These are phyloP conservation scores for Odontocerum albicorne DNA, from an alignment of 2,888 invertebrate genomes.

Conservation along the genomic window DNA sequence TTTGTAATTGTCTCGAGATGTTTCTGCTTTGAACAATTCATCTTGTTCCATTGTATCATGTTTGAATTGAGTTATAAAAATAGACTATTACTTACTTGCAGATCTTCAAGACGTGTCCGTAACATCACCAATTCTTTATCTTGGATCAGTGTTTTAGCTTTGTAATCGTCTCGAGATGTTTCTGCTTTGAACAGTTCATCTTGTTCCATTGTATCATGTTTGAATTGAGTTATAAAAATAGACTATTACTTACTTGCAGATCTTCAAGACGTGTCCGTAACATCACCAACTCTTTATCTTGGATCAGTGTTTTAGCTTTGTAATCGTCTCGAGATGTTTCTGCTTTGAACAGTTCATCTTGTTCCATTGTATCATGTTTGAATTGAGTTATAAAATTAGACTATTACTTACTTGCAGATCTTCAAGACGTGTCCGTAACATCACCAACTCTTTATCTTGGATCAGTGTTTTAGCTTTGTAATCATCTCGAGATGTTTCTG, in stretches of 20 bases:
- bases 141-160: conserved; percentile 76
- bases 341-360: conserved; percentile 84
- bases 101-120: conserved; percentile 79
- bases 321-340: conserved; percentile 88
- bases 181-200: conserved; percentile 88
- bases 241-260: conserved; percentile 64
- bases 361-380: too few species aligned
- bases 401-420: conserved; percentile 73
- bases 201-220: too few species aligned
- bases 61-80: too few species aligned
- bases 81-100: too few species aligned
- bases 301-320: conserved; percentile 74
- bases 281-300: conserved; percentile 78
- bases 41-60: too few species aligned
- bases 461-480: conserved; percentile 78
- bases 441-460: conserved; percentile 77
- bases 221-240: too few species aligned
- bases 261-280: conserved; percentile 82
- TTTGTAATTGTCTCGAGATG: conserved; percentile 83
- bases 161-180: conserved; percentile 83
- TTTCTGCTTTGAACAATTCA: conserved; percentile 84
- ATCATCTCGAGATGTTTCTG: conserved; percentile 87
- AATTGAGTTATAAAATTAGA: too few species aligned
- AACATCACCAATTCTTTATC: conserved; percentile 77
- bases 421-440: conserved; percentile 77